Base-by-base conservation (phyloP, 2,888 invertebrate genomes). In the Brassicogethes aeneus region DNA sequence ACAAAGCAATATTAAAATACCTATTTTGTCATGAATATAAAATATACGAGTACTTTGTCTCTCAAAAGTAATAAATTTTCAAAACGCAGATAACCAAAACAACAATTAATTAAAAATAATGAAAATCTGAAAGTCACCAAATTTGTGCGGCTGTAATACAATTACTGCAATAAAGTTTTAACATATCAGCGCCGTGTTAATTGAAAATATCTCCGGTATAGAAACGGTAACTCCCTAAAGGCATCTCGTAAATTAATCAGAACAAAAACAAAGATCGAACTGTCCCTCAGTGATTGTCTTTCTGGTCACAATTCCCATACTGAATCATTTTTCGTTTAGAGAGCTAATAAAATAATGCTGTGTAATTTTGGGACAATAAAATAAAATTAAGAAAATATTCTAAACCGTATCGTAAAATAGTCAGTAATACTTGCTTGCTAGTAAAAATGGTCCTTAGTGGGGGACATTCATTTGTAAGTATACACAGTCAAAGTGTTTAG, bases 281-380 rank as follows among this genome's bases (percentile, higher is more conserved):
- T 36, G 38, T 49, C 49, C 49, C 50, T 43, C 32, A 41, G 48
- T 41, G 51, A 55, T 55, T 55, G 54, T 55, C 53, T 55, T 51
- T 42, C 53, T 44, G 45, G 54, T 55, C 54, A 55, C 54, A 55
- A 55, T 51, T 55, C 53, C 53, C 54, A 52, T 48, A 53, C 49
- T 51, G 52, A 49, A 55, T 55, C 53, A 55, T 55, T 55, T 55
- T 55, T 55, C 54, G 54, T 50, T 55, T 52, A 53, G 51, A 46
- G 43, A 47, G 41, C 44, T 50, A 53, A 55, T 55, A 51, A 55
- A 55, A 52, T 55, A 53, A 51, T 47, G 44, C 32, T 44, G 35
- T 48, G 49, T 53, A 49, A 54, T 50, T 48, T 45, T 41, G 40
- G 40, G 37, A 39, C 45, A 45, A 51, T 54, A 50, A 53, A 53